Evolutionary conservation across 2,888 invertebrate species (phyloP).

Genomic region (Blastobasis adustella): DNA sequence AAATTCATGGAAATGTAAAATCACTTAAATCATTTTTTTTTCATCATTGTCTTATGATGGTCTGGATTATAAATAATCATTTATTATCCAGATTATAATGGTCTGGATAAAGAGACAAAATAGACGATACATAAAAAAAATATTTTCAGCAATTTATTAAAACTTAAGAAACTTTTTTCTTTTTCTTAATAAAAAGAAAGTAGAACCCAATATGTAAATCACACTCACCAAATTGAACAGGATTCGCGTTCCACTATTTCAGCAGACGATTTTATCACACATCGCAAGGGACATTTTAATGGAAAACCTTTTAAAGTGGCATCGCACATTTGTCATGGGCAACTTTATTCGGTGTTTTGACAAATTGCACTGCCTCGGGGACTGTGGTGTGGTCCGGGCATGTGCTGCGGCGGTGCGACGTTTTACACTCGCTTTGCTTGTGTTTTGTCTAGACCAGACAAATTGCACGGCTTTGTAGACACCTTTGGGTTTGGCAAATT

Average conservation of each 20-base stretch:
- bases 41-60: no score
- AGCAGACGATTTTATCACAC: background rate
- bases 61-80: no score
- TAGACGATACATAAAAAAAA: no score
- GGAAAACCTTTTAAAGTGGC: constrained; percentile 3
- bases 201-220: no score
- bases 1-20: no score
- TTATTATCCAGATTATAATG: no score
- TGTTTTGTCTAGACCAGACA: constrained; percentile 34
- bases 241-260: background rate
- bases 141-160: no score
- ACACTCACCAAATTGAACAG: background rate
- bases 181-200: no score
- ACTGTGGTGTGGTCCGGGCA: constrained; percentile 24
- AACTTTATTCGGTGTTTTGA: constrained; percentile 23
- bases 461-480: background rate
- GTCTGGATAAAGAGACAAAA: no score
- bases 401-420: constrained; percentile 14
- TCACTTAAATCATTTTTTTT: no score
- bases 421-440: constrained; percentile 14
- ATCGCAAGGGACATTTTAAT: background rate
- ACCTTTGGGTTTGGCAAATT: no score
- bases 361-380: constrained; percentile 28
- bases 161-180: no score
- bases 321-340: constrained; percentile 3